Base-by-base conservation (phyloP, 64 coral and sea anemone species). In the Montipora sp. region DNA sequence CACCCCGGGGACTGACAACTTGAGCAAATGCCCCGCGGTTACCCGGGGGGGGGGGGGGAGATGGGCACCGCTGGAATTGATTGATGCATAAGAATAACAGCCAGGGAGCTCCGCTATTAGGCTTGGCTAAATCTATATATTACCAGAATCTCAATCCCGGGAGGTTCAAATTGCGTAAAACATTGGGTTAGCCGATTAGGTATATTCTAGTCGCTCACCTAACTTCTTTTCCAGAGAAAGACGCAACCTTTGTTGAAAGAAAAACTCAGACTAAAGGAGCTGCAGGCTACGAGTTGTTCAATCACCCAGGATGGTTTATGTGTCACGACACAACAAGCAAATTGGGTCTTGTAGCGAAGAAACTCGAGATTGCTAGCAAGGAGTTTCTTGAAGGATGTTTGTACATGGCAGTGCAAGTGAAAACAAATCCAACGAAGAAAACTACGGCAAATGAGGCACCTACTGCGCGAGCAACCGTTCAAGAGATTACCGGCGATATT, bases 381-480 rank as follows among this genome's bases (percentile, higher is more conserved):
- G 92, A 98, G 4, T 98, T 98, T 43, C 83, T 93, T 23, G 48
- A 71, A 49, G 79, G 95, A 44, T 98, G 96, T 84, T 89, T 98
- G 18, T 98, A 88, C 47, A 88, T 96, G 22, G 66, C 73, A 24
- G 95, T 90, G 9, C 51, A 80, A 86, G 91, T 92, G 75, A n/a
- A 20, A 43, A 66, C 84, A 63, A n/a, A 50, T 19, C 68, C 50
- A 47, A 81, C 74, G 67, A 94, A 90, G 10, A 78, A 7, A 68
- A 12, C 13, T 13, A 13, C 3, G 12, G 44, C 73, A 23, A 90
- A 90, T 44, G 48, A 77, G 51, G 63, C 44, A 1, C 86, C 75
- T 15, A 88, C 75, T 13, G 77, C 75, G 48, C 79, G 70, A 73
- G 81, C 71, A 50, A 78, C 55, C 57, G 70, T 89, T 27, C 21